Evolutionary conservation across 1,140 invertebrate species (phyloP), one percentile per base, ranked within the genome.

Genomic region (Papilio polytes): DNA sequence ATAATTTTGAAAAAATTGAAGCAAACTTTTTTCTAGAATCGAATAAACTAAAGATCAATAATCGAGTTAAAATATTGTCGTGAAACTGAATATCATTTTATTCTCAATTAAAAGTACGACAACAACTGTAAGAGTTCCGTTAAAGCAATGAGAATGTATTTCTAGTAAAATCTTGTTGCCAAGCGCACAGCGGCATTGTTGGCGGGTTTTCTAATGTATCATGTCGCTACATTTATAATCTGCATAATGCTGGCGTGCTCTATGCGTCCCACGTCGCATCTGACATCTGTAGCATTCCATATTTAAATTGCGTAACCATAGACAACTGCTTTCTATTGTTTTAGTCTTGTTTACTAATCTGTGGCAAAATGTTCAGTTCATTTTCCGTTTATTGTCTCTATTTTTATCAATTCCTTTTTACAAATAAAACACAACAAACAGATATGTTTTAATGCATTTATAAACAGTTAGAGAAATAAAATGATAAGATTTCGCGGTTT

Each of bases 171-270:
- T 26, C 3, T 63, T 63, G 59, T 56, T 56, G 53, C 53, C 59
- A 31, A 63, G 59, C 59, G 22, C 59, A 63, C 53, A 63, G 22
- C 59, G 22, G 13, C 26, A 70, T 70, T 70, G 63, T 70, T 70
- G 63, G 63, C 63, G 63, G 63, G 63, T 36, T 70, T 31, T 70
- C 63, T 70, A 70, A 70, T 70, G 63, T 31, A 31, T 31, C 26
- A 31, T 31, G 63, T 70, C 26, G 63, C 26, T 31, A 70, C 63
- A 70, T 70, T 70, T 70, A 70, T 70, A 70, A 70, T 70, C 63
- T 70, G 63, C 63, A 70, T 70, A 70, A 70, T 56, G 26, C 63
- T 70, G 63, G 63, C 63, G 13, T 70, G 63, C 63, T 31, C 63
- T 70, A 70, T 70, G 63, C 63, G 13, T 70, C 26, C 22, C 63